phyloP scores from a whole-genome alignment of 2,113 vertebrate species.

The Lucifuga dentata region DNA sequence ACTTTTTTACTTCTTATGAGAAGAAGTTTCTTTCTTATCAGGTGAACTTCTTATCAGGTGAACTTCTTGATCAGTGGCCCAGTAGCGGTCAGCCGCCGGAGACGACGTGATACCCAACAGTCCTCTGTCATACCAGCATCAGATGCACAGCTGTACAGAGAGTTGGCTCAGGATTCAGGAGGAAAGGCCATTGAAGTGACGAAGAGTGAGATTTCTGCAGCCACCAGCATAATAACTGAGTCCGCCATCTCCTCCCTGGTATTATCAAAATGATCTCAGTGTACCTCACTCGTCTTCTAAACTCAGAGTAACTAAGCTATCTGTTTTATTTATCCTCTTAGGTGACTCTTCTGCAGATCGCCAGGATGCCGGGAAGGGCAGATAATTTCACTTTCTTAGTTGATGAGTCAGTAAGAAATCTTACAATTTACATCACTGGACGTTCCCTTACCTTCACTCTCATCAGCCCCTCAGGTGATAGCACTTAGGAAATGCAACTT shows the following conservation, averaged over 20 bases:
- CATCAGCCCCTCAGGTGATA: constrained; percentile 65
- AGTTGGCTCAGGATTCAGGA: constrained; percentile 73
- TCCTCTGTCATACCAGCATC: background rate
- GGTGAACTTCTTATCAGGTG: constrained; percentile 60
- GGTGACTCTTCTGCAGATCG: constrained; percentile 70
- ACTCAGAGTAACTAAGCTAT: background rate
- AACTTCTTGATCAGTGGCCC: constrained; percentile 71
- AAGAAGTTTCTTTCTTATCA: no score
- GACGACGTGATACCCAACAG: background rate
- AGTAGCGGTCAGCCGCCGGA: constrained; percentile 2
- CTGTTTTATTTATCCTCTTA: constrained; percentile 14
- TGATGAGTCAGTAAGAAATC: constrained; percentile 55
- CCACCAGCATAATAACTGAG: constrained; percentile 57
- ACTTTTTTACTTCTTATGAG: no score
- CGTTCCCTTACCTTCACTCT: constrained; percentile 42
- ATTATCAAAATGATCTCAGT: background rate
- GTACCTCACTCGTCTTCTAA: background rate
- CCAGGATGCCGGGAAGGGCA: constrained; percentile 48
- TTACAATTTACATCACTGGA: constrained; percentile 68
- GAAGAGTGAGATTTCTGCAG: constrained; percentile 43
- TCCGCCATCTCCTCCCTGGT: constrained; percentile 64
- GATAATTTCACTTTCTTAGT: constrained; percentile 61
- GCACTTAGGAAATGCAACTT: no score
- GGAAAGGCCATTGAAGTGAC: constrained; percentile 66
- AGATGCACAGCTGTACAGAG: constrained; percentile 64